phyloP scores from a whole-genome alignment of 2,113 vertebrate species.

The Tychaedon coryphoeus region DNA sequence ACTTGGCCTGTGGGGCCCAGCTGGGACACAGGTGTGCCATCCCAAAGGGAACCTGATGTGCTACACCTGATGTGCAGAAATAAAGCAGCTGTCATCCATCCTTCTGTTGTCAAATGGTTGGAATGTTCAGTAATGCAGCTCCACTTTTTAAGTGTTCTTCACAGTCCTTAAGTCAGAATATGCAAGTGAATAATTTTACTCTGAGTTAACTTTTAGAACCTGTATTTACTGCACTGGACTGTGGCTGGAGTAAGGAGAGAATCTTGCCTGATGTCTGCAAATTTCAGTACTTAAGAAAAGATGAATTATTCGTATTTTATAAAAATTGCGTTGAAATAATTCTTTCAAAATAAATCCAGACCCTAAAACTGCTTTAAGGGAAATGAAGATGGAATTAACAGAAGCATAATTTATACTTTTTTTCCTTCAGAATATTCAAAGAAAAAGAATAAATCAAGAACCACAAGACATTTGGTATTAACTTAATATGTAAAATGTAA shows the following conservation, averaged over 20 bases:
- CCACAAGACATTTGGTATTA: not conserved
- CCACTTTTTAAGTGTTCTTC: not conserved
- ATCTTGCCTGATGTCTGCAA: not conserved
- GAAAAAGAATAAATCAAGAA: not conserved
- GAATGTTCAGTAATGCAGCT: not conserved
- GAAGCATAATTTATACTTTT: not conserved
- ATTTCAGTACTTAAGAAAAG: not conserved
- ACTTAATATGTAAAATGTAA: not conserved
- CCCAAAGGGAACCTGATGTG: not conserved
- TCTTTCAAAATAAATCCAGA: not conserved
- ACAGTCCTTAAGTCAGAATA: not conserved
- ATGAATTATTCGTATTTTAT: not conserved
- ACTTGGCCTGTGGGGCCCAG: not conserved
- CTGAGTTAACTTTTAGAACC: not conserved
- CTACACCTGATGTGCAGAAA: not conserved
- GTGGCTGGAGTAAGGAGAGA: not conserved
- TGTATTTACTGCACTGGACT: not conserved
- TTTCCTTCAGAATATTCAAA: not conserved
- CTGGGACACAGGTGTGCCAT: not conserved
- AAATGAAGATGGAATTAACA: conserved; percentile 20
- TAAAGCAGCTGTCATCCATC: not conserved
- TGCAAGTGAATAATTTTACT: not conserved
- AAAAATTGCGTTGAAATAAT: not conserved
- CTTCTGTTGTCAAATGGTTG: not conserved
- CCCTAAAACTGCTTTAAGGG: not conserved